Evolutionary conservation across 2,113 vertebrate genomes (phyloP), one percentile per base, ranked within the genome.

Genomic region (Rhinolophus sinicus): DNA sequence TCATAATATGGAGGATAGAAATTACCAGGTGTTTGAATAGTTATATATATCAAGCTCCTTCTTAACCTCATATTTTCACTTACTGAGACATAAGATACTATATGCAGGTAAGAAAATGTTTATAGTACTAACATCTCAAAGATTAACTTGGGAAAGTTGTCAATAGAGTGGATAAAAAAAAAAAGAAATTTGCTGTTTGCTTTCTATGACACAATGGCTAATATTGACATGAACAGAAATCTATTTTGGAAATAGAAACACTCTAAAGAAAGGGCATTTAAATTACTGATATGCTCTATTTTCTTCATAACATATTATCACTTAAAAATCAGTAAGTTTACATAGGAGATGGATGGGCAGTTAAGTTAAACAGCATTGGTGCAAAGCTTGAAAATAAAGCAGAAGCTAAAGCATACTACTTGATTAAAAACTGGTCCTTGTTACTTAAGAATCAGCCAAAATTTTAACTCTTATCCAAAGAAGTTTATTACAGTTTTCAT

Each of bases 391-490:
- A 44, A 67, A 58, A 64, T 65, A 77, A 77, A 92, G 10, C 22
- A 86, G 38, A 70, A 33, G 78, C 15, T 72, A 84, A 96, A 92
- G 96, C 54, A 86, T n/a, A 96, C 22, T 38, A 33, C 76, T 95
- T 95, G 88, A 95, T 93, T 94, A 96, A 93, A 54, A 75, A 76
- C 69, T 69, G 90, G n/a, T 60, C 97, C 30, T 94, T 82, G 73
- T 94, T 96, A 85, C 47, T 85, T 83, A 70, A 50, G 33, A 88
- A 38, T 69, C 94, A 97, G 93, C 87, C 96, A 98, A 97, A 91
- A 54, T 10, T 83, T 40, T 97, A 87, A 97, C 84, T 58, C 30
- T 77, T 97, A 56, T 70, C 75, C 90, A 93, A 94, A 95, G 44
- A 35, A 90, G 44, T 88, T 73, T 82, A 93, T 97, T 93, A 85